phyloP scores from a whole-genome alignment of 2,113 vertebrate species.

The Amphiprion percula region DNA sequence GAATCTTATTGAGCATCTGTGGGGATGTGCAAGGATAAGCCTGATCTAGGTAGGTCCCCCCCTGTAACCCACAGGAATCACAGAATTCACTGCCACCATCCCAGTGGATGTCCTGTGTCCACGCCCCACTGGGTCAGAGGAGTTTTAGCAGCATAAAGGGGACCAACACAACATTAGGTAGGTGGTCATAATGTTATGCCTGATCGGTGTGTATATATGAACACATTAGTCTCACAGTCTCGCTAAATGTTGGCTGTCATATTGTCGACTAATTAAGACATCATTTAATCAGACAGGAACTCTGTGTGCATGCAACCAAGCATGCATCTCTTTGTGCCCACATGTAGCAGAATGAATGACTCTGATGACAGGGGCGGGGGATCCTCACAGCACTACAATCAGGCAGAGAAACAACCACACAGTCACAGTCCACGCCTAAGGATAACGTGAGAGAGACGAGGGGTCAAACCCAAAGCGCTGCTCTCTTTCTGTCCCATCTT shows the following conservation, averaged over 20 bases:
- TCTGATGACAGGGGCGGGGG: not conserved
- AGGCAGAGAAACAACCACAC: constrained; percentile 41
- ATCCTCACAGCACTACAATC: constrained; percentile 17
- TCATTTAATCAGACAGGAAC: constrained; percentile 26
- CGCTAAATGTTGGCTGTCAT: constrained; percentile 2
- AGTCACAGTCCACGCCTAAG: constrained; percentile 45
- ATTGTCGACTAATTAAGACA: constrained; percentile 12
- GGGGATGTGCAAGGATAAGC: too few relatives aligned
- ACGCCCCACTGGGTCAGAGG: too few relatives aligned
- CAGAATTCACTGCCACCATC: too few relatives aligned
- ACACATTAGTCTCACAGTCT: constrained; percentile 5
- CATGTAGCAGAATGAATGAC: constrained; percentile 30
- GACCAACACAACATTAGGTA: too few relatives aligned
- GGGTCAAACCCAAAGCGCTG: constrained; percentile 40
- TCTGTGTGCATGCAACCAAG: constrained; percentile 5
- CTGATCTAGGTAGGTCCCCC: too few relatives aligned
- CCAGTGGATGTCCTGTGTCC: too few relatives aligned
- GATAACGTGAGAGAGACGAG: constrained; percentile 70
- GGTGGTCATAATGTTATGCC: too few relatives aligned
- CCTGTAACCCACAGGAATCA: too few relatives aligned
- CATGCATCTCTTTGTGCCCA: constrained; percentile 27
- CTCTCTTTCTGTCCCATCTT: constrained; percentile 58
- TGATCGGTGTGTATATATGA: not conserved
- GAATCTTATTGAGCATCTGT: too few relatives aligned
- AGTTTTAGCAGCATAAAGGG: too few relatives aligned